Percentiles rank a stretch among this genome's conserved stretches.
Conservation (phyloP, 2,888 invertebrate species). For the Eilema caniola region DNA sequence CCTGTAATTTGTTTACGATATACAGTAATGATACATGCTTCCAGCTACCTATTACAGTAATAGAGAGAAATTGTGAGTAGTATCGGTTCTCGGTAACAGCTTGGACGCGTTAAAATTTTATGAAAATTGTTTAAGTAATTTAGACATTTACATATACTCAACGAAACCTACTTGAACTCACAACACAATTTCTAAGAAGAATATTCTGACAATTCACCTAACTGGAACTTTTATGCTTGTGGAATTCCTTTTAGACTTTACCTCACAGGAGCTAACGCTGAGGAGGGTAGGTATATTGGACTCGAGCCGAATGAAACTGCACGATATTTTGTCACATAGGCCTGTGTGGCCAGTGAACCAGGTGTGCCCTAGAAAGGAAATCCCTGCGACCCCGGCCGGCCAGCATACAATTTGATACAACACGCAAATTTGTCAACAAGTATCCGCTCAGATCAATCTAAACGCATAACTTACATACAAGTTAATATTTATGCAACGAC, state of each 20-base stretch:
- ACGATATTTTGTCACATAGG: no score
- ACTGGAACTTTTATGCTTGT: no score
- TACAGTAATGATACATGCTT: slow-evolving; percentile 35
- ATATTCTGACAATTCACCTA: no score
- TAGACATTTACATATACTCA: not conserved
- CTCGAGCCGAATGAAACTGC: no score
- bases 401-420: no score
- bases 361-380: no score
- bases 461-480: not conserved
- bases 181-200: no score
- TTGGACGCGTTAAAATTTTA: not conserved
- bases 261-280: no score
- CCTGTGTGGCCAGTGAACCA: no score
- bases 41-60: slow-evolving; percentile 27
- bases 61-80: slow-evolving; percentile 26
- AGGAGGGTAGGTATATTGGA: no score
- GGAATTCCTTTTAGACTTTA: no score
- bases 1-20: slow-evolving; percentile 58
- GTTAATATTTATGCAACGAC: not conserved
- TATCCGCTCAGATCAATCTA: slow-evolving; percentile 6
- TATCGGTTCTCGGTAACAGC: slow-evolving; percentile 21
- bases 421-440: slow-evolving; percentile 1
- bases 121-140: not conserved
- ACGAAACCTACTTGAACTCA: not conserved
- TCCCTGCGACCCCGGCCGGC: no score